These are phyloP conservation scores for Ceratothoa steindachneri DNA, from an alignment of 2,888 invertebrate species.

Conservation along the genomic window DNA sequence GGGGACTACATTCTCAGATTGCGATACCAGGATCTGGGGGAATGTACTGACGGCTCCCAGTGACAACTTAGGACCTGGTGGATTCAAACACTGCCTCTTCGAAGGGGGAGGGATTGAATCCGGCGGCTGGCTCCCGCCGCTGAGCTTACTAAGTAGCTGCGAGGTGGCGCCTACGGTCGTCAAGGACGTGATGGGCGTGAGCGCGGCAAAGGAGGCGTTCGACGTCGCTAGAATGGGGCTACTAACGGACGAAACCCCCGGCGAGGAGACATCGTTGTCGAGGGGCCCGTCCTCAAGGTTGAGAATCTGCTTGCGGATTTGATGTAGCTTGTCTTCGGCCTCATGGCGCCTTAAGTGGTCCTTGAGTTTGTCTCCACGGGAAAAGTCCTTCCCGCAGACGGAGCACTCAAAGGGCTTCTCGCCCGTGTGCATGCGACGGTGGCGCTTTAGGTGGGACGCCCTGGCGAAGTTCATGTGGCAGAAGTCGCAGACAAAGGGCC, in stretches of 20 bases:
- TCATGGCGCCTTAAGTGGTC: constrained; percentile 43
- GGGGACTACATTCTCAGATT: constrained; percentile 17
- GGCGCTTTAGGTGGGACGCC: constrained; percentile 45
- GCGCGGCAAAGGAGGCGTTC: neutral
- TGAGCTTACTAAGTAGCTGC: neutral
- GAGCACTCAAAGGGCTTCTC: constrained; percentile 46
- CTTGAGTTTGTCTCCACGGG: constrained; percentile 45
- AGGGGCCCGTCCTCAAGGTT: constrained; percentile 30
- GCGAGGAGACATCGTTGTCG: neutral
- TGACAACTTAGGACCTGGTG: neutral
- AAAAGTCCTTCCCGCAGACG: constrained; percentile 46
- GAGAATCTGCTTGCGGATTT: constrained; percentile 42
- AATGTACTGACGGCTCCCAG: neutral
- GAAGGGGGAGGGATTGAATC: neutral
- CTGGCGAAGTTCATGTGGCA: constrained; percentile 48
- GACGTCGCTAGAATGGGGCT: neutral
- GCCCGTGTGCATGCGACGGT: constrained; percentile 46
- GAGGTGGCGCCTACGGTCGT: neutral
- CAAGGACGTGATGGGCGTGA: constrained; percentile 1
- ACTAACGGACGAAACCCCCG: neutral
- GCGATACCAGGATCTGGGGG: neutral
- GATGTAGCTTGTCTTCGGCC: constrained; percentile 42
- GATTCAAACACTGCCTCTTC: constrained; percentile 18
- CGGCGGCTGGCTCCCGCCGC: neutral
- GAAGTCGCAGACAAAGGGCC: constrained; percentile 46